Evolutionary conservation across 1,140 invertebrate genomes (phyloP).

Genomic region (Bilobella aurantiaca): DNA sequence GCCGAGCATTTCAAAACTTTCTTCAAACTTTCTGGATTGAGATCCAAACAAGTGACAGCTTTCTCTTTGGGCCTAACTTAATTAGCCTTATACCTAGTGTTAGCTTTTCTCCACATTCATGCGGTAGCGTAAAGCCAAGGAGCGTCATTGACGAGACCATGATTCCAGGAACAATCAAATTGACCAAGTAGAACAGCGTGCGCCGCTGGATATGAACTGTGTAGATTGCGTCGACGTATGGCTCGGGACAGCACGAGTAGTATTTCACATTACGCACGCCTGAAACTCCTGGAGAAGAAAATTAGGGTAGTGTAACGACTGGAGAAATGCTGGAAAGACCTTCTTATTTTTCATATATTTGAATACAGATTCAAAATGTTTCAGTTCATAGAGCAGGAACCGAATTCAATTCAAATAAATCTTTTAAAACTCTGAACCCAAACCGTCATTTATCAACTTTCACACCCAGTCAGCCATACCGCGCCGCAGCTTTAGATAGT

Average conservation of each 20-base stretch:
- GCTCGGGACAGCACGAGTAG: conserved; percentile 48
- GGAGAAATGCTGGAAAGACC: no score
- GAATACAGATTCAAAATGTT: no score
- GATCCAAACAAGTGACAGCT: no score
- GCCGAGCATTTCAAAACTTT: neutral
- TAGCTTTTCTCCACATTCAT: conserved; percentile 59
- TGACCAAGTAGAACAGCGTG: conserved; percentile 59
- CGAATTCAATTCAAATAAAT: no score
- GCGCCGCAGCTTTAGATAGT: no score
- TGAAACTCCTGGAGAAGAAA: conserved; percentile 35
- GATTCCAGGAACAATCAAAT: conserved; percentile 59
- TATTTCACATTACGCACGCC: conserved; percentile 42
- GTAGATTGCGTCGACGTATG: conserved; percentile 58
- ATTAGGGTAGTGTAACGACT: neutral
- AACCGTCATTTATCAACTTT: no score
- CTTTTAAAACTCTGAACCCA: no score
- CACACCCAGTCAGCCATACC: no score
- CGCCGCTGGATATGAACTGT: conserved; percentile 52
- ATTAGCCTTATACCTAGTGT: conserved; percentile 47
- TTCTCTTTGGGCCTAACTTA: neutral
- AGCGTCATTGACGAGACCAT: conserved; percentile 58
- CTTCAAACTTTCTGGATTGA: neutral
- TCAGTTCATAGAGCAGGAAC: no score
- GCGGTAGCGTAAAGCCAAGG: conserved; percentile 55
- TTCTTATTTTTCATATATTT: no score